Evolutionary conservation across 1,140 invertebrate species (phyloP), one percentile per base, ranked within the genome.

Genomic region (Leptinotarsa lineolata): DNA sequence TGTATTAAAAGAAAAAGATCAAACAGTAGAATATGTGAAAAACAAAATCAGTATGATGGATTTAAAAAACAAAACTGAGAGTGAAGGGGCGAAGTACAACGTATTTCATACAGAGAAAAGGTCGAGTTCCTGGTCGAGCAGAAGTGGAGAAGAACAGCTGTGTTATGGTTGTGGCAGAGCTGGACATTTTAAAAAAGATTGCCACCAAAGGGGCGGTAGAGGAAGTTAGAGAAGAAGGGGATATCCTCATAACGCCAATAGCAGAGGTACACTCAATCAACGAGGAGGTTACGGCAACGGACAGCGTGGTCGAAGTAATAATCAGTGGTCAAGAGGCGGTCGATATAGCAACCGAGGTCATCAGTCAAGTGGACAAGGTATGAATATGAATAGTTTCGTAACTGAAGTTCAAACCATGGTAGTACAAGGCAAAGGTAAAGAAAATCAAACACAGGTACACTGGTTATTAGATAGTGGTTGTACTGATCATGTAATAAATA

Each of bases 31-130:
- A 58, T 86, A 85, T 80, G 72, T 86, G 63, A 72, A 77, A 24
- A 80, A 64, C 48, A 86, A 85, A 83, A 84, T 85, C 70, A 81
- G 82, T 78, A 78, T 76, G 80, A 84, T 81, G 83, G 80, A 80
- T 82, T 78, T 76, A 78, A 44, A 76, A 77, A 70, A 83, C 77
- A 74, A 79, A 70, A 15, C 81, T 30, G 5, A 30, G 77, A 79
- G 61, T 79, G 11, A 81, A 75, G 73, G 79, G 77, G 76, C 79
- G 79, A 78, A 18, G 39, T 74, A 79, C 79, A 81, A 81, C 69
- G 4, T 48, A 80, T 79, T 83, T 78, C 54, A 77, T 30, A 74
- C 73, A 78, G 75, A 68, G 74, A 80, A 75, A 76, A 70, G 64
- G 24, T 24, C 24, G 24, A 24, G 24, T 24, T 24, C 24, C 6